phyloP scores from a whole-genome alignment of 2,888 invertebrate species.

The Orthosia cruda region DNA sequence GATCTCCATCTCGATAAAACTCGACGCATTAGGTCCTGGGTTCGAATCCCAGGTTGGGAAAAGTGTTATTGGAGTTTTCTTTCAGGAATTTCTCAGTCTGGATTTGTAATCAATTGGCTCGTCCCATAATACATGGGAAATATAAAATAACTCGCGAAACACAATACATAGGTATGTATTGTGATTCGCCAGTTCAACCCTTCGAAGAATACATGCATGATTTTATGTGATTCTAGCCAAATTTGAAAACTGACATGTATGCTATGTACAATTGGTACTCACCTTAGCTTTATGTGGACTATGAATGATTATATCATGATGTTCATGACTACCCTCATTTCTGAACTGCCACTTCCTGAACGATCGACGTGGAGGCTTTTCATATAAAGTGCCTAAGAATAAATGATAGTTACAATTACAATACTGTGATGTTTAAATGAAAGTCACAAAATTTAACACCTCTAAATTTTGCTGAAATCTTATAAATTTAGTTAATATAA shows the following conservation, averaged over 20 bases:
- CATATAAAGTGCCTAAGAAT: constrained; percentile 77
- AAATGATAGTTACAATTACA: not conserved
- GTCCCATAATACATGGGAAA: too few relatives aligned
- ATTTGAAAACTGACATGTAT: not conserved
- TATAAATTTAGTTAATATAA: too few relatives aligned
- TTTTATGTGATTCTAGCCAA: not conserved
- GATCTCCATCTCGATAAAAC: too few relatives aligned
- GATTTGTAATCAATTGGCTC: not conserved
- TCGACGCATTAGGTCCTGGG: not conserved
- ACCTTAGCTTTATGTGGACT: constrained; percentile 82
- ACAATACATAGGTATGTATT: too few relatives aligned
- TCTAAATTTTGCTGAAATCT: too few relatives aligned
- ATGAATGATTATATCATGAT: constrained; percentile 80
- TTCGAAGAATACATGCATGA: too few relatives aligned
- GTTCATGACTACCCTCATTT: constrained; percentile 64
- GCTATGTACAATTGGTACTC: constrained; percentile 62
- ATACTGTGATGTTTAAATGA: not conserved
- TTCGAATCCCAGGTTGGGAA: not conserved
- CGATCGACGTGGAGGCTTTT: constrained; percentile 81
- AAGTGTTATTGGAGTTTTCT: not conserved
- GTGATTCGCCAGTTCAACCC: too few relatives aligned
- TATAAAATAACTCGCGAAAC: constrained; percentile 3
- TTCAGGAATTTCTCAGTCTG: not conserved
- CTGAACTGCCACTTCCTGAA: constrained; percentile 81
- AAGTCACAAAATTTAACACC: not conserved